Evolutionary conservation across 2,888 invertebrate genomes (phyloP).

Genomic region (Spisula subtruncata): DNA sequence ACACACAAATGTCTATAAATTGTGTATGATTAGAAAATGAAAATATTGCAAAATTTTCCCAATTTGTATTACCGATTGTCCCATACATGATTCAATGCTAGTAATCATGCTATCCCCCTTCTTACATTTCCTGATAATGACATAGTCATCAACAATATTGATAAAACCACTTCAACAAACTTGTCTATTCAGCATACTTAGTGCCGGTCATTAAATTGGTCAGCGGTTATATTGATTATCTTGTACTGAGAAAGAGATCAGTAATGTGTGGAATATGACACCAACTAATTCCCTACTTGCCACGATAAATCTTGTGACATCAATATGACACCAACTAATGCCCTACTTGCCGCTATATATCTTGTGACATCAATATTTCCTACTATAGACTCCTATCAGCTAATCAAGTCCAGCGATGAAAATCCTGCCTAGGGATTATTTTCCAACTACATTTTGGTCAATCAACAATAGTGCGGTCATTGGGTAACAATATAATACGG

Average conservation of each 20-base stretch:
- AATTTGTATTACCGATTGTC: no score
- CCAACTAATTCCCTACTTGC: no score
- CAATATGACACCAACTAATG: slow-evolving; percentile 25
- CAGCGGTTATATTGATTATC: slow-evolving; percentile 21
- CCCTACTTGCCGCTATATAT: neutral
- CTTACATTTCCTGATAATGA: neutral
- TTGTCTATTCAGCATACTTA: slow-evolving; percentile 13
- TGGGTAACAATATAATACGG: no score
- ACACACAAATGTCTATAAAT: no score
- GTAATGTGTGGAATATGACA: neutral
- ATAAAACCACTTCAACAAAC: neutral
- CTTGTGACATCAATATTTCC: neutral
- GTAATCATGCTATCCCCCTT: slow-evolving; percentile 1
- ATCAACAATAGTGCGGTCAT: no score
- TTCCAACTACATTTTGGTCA: no score
- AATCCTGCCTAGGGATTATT: no score
- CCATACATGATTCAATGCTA: neutral
- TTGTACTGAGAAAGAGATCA: neutral
- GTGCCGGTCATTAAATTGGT: slow-evolving; percentile 8
- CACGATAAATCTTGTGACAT: no score
- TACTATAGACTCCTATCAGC: neutral
- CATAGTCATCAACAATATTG: neutral
- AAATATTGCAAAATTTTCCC: no score
- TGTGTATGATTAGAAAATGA: no score
- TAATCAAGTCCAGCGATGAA: no score